Evolutionary conservation across 2,888 invertebrate species (phyloP).

Genomic region (Eurytoma californica): DNA sequence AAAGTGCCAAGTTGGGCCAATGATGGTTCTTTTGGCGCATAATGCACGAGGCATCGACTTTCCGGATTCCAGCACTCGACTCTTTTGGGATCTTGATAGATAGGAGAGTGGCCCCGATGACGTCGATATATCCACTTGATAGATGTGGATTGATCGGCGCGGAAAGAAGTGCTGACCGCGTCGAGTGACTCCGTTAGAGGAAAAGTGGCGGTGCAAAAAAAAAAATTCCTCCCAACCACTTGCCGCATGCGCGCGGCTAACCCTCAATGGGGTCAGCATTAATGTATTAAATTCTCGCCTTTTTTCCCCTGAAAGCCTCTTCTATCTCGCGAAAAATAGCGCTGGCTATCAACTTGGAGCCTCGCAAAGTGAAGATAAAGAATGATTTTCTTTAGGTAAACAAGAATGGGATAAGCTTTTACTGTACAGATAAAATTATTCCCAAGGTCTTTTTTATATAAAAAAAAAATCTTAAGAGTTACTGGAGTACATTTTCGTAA

Average conservation of each 20-base stretch:
- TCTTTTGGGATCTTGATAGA: slow-evolving; percentile 41
- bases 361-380: no score
- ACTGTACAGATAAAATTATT: no score
- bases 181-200: slow-evolving; percentile 25
- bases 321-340: background rate
- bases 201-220: slow-evolving; percentile 8
- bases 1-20: slow-evolving; percentile 27
- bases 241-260: background rate
- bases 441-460: no score
- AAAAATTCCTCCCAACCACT: slow-evolving; percentile 10
- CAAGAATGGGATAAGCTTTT: no score
- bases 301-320: background rate
- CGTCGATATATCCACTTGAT: slow-evolving; percentile 48
- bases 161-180: slow-evolving; percentile 48
- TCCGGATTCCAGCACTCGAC: slow-evolving; percentile 2
- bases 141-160: slow-evolving; percentile 51
- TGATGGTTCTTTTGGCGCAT: slow-evolving; percentile 34
- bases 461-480: no score
- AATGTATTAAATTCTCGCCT: slow-evolving; percentile 37
- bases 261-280: slow-evolving; percentile 21
- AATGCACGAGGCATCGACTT: slow-evolving; percentile 28
- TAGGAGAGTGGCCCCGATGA: slow-evolving; percentile 50
- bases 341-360: no score
- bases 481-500: no score
- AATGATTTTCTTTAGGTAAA: no score